phyloP scores from a whole-genome alignment of 2,797 vertebrate species.

The Babyrousa celebensis region DNA sequence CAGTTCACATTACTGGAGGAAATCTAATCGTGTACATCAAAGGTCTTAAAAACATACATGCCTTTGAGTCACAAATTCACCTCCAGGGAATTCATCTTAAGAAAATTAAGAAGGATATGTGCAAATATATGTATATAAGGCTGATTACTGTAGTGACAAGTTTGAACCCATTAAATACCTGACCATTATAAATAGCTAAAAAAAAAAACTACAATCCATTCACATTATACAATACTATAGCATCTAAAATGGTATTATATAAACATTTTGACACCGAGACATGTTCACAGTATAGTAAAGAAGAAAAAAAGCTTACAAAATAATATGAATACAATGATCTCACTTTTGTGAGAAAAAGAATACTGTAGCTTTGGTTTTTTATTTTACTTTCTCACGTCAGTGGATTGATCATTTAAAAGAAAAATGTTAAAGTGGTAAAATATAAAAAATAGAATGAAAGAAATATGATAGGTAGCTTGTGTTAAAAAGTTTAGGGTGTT shows the following conservation, averaged over 20 bases:
- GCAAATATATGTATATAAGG: background rate
- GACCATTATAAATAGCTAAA: background rate
- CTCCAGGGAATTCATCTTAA: background rate
- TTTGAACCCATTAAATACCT: background rate
- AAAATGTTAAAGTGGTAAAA: constrained; percentile 50
- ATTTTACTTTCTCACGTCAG: background rate
- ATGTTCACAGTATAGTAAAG: background rate
- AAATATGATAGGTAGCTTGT: background rate
- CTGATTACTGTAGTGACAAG: background rate
- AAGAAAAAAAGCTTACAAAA: background rate
- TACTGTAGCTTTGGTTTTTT: background rate
- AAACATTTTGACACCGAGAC: background rate
- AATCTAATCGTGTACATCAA: background rate
- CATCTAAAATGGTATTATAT: background rate
- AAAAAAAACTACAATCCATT: background rate
- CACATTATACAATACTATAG: background rate
- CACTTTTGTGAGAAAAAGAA: constrained; percentile 26
- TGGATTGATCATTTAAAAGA: background rate
- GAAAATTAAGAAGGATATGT: background rate
- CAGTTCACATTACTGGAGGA: background rate
- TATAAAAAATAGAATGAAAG: background rate
- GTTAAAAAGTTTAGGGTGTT: background rate
- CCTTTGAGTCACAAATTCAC: constrained; percentile 22
- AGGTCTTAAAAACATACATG: background rate
- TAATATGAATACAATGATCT: background rate